These are phyloP conservation scores for Maconellicoccus hirsutus DNA, from an alignment of 1,140 invertebrate species.

Conservation along the genomic window DNA sequence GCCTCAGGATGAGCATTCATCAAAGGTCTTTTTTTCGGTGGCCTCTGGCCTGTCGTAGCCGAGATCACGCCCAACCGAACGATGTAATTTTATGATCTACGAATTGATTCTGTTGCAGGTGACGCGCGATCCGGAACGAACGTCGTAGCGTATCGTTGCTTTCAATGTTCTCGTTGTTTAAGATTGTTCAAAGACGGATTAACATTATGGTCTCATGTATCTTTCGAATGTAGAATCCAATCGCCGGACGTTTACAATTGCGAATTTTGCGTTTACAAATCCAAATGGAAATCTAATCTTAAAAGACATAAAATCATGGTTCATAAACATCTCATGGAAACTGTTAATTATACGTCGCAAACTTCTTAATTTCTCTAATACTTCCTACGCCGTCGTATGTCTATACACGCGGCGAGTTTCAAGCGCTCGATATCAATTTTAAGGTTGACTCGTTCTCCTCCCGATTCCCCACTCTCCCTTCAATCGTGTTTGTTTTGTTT, in stretches of 20 bases:
- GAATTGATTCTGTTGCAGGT: conserved; percentile 12
- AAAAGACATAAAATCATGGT: conserved; percentile 23
- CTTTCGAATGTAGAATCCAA: conserved; percentile 40
- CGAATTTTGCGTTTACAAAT: conserved; percentile 11
- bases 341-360: background rate
- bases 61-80: too few relatives aligned
- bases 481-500: too few relatives aligned
- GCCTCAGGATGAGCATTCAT: too few relatives aligned
- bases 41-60: too few relatives aligned
- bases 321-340: conserved; percentile 22
- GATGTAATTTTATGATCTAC: conserved; percentile 2
- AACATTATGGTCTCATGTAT: conserved; percentile 34
- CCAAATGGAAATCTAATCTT: conserved; percentile 21
- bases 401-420: too few relatives aligned
- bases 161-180: conserved; percentile 17
- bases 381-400: too few relatives aligned
- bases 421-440: too few relatives aligned
- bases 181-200: conserved; percentile 15
- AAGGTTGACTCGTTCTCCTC: too few relatives aligned
- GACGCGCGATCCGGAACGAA: conserved; percentile 5
- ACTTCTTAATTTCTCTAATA: background rate
- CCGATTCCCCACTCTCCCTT: too few relatives aligned
- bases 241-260: conserved; percentile 36
- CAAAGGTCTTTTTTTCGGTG: too few relatives aligned
- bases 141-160: conserved; percentile 11